Conservation (phyloP, 2,797 vertebrate genomes). For the Miichthys miiuy region DNA sequence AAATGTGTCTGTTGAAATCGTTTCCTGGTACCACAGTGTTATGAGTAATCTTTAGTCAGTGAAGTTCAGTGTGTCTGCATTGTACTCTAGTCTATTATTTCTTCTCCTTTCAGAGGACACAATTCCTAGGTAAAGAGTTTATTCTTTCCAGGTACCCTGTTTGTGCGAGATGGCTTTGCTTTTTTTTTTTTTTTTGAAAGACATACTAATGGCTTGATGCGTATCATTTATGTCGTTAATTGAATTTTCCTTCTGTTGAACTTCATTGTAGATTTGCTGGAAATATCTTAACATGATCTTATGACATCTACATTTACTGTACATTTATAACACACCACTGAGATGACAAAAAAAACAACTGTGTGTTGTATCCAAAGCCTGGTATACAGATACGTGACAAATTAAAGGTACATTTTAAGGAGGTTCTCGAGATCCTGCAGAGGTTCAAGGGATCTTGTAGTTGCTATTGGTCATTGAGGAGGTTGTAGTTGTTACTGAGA, state of each 20-base stretch:
- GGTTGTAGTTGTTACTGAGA: no score
- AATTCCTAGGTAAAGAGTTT: not conserved
- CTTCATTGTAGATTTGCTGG: not conserved
- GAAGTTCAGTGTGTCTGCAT: not conserved
- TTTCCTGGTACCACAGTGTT: not conserved
- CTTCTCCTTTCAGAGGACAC: not conserved
- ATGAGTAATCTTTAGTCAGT: not conserved
- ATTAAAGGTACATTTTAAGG: no score
- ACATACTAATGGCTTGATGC: not conserved
- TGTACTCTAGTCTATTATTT: not conserved
- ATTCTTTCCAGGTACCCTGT: not conserved
- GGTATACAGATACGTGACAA: no score
- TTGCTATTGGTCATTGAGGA: no score
- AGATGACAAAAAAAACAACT: no score
- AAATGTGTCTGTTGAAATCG: not conserved
- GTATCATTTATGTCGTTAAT: not conserved
- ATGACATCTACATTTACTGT: not conserved
- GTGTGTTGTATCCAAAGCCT: no score
- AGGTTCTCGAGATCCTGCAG: no score
- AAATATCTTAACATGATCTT: not conserved
- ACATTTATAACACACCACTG: not conserved
- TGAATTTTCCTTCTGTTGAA: not conserved
- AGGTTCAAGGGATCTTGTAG: no score
- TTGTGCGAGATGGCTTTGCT: not conserved
- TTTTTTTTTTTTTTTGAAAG: not conserved